Conservation (phyloP, 1,140 invertebrate genomes). For the Trachymyrmex cornetzi region DNA sequence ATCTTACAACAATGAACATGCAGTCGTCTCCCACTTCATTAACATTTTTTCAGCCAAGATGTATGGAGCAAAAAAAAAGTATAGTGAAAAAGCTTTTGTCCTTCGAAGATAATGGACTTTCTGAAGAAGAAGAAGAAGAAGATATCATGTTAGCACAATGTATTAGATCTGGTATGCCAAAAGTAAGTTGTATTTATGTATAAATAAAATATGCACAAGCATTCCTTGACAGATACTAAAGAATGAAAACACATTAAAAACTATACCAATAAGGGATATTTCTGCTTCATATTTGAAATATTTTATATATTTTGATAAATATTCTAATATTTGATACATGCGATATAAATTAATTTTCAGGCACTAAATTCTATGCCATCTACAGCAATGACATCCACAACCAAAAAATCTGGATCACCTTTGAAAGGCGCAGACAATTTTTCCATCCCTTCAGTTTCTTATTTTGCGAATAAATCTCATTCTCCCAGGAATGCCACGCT, state of each 20-base stretch:
- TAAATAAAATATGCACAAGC: neutral
- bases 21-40: conserved; percentile 5
- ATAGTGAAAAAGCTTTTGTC: conserved; percentile 52
- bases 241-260: neutral
- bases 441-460: neutral
- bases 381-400: neutral
- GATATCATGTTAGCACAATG: conserved; percentile 82
- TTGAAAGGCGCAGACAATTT: neutral
- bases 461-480: conserved; percentile 31
- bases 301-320: neutral
- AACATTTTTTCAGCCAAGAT: conserved; percentile 39
- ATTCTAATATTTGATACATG: neutral
- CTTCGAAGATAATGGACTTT: conserved; percentile 78
- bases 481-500: neutral
- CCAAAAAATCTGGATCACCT: conserved; percentile 7
- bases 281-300: neutral
- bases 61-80: conserved; percentile 21
- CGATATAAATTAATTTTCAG: conserved; percentile 30
- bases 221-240: neutral
- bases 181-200: conserved; percentile 62
- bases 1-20: neutral
- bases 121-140: conserved; percentile 82
- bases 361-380: conserved; percentile 3
- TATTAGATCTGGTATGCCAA: conserved; percentile 82
- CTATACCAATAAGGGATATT: neutral